These are phyloP conservation scores for Potamarius usumacintae DNA, from an alignment of 2,113 vertebrate species.

Conservation along the genomic window DNA sequence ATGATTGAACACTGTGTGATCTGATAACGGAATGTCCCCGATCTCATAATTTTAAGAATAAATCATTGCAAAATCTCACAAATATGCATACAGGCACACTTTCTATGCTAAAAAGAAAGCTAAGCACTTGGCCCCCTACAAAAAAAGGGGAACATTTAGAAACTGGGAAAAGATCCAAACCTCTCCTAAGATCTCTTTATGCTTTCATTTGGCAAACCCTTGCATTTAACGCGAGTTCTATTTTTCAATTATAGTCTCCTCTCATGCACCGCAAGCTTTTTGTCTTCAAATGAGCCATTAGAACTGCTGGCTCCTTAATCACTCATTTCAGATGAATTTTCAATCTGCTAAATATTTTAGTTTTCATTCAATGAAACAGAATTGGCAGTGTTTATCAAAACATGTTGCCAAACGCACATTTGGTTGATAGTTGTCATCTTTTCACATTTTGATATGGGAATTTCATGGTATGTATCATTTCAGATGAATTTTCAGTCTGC, in stretches of 20 bases:
- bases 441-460: not conserved
- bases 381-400: not conserved
- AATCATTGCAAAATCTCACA: not conserved
- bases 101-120: conserved; percentile 15
- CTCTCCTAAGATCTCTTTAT: conserved; percentile 33
- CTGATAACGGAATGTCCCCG: not conserved
- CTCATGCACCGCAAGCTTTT: conserved; percentile 35
- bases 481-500: not conserved
- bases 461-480: not conserved
- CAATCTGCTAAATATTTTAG: not conserved
- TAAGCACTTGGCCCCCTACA: conserved; percentile 16
- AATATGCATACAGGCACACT: conserved; percentile 17
- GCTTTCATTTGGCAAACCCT: conserved; percentile 46
- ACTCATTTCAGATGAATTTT: not conserved
- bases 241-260: conserved; percentile 40
- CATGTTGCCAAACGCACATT: not conserved
- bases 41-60: not conserved
- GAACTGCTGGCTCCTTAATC: conserved; percentile 2
- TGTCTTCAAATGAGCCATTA: not conserved
- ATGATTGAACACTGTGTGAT: not conserved
- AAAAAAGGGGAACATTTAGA: conserved; percentile 23
- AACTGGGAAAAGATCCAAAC: conserved; percentile 41
- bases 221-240: conserved; percentile 38
- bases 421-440: not conserved
- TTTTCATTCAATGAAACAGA: not conserved